Evolutionary conservation across 2,113 vertebrate species (phyloP).

Genomic region (Morphnarchus princeps): DNA sequence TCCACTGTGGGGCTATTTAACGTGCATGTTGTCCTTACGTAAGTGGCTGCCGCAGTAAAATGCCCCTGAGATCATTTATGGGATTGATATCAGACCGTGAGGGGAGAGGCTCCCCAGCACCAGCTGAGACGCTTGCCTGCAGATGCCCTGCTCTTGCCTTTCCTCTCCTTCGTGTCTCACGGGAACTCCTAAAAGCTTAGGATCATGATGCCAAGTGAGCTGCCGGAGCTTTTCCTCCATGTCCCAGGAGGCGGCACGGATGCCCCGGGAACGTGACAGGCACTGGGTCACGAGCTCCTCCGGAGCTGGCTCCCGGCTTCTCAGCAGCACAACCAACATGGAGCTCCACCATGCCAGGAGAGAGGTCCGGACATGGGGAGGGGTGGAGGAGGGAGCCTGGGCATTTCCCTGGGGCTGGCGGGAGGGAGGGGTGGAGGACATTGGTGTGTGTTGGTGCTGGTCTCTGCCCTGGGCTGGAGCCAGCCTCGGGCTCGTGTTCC

Average conservation of each 20-base stretch:
- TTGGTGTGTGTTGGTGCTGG: accelerated
- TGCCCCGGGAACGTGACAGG: background rate
- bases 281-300: background rate
- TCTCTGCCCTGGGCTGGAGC: background rate
- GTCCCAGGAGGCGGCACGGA: background rate
- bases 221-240: background rate
- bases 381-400: background rate
- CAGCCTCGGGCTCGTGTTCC: accelerated
- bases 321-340: accelerated
- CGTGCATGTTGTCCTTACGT: accelerated
- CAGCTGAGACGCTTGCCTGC: accelerated
- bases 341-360: background rate
- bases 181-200: background rate
- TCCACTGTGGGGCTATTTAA: background rate
- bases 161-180: background rate
- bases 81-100: background rate
- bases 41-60: background rate
- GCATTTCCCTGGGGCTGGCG: background rate
- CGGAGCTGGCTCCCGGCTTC: background rate
- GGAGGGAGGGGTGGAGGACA: background rate
- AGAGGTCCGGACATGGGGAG: accelerated
- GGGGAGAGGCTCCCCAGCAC: background rate
- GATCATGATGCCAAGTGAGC: background rate
- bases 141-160: background rate
- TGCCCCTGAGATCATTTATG: background rate